A percentile compares a stretch with the other conserved stretches of the same genome.
phyloP scores from a whole-genome alignment of 2,888 invertebrate genomes.

The Microctonus hyperodae region DNA sequence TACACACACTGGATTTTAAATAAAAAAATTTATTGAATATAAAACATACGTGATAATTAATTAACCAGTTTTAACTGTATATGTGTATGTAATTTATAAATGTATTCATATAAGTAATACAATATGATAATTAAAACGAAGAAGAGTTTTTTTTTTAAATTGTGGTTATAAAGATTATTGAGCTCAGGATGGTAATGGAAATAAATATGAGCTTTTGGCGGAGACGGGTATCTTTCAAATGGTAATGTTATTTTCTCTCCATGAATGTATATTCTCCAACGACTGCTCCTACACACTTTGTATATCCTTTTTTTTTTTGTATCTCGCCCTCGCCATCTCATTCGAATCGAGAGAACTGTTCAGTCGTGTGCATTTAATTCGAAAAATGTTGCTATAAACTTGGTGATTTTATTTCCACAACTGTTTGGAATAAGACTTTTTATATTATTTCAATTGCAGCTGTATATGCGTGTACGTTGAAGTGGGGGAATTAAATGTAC shows the following conservation, averaged over 20 bases:
- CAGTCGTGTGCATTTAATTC: too few species aligned
- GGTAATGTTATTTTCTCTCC: constrained; percentile 46
- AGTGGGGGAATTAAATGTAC: background rate
- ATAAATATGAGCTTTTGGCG: constrained; percentile 52
- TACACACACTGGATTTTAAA: background rate
- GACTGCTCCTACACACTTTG: constrained; percentile 20
- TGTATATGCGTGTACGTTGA: background rate
- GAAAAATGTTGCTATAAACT: constrained; percentile 24
- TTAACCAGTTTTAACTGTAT: too few species aligned
- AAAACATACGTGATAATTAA: too few species aligned
- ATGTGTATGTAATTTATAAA: background rate
- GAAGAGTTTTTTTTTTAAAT: background rate
- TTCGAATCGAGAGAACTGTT: too few species aligned
- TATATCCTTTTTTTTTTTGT: constrained; percentile 22
- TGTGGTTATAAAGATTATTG: constrained; percentile 31
- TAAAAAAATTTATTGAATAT: background rate
- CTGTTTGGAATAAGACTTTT: background rate
- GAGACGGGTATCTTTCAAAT: constrained; percentile 46
- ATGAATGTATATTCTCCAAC: constrained; percentile 33
- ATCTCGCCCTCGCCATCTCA: too few species aligned
- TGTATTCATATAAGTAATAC: background rate
- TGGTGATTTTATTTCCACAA: constrained; percentile 24
- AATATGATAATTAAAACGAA: too few species aligned
- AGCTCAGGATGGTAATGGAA: constrained; percentile 46
- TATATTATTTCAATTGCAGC: background rate